Base-by-base conservation (phyloP, 1,140 invertebrate genomes). In the Orius laevigatus region DNA sequence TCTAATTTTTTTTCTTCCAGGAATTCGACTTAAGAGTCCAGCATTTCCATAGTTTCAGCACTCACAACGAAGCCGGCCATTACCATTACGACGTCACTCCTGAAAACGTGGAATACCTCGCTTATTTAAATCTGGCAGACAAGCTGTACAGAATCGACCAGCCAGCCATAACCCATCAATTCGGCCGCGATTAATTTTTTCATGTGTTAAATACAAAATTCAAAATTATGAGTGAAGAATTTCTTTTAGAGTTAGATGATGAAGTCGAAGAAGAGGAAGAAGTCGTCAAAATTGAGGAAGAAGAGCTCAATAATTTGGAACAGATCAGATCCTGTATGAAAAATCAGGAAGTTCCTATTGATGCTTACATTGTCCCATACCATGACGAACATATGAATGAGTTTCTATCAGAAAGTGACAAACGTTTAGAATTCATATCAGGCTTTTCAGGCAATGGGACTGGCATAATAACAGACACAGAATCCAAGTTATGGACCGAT, bases 81-180 rank as follows among this genome's bases (percentile, higher is more conserved):
- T 97, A 95, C 68, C 91, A 96, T 64, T 82, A 82, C 61, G 93
- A 96, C 66, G 86, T 81, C 5, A 88, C 86, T 15, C 89, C 92
- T 0, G 76, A 81, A 11, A 70, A 63, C 19, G 87, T 81, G 1
- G 78, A 86, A 60, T 96, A 93, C 63, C 66, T 84, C 53, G 91
- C 79, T 0, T 95, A 91, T 63, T 89, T 93, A 59, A 79, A 78
- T 58, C 56, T 87, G 15, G 87, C 78, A 18, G 71, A 79, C 57
- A 67, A 63, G 48, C 67, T 95, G 20, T 74, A 83, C 56, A 72
- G 90, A 47, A 66, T 95, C 42, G 91, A 96, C 69, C 71, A 74
- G 55, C 89, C 90, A 0, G 14, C 58, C 16, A 62, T 63, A 15
- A 66, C 63, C 8, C 64, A 76, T 14, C 54, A 63, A 31, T 66